phyloP scores from a whole-genome alignment of 2,888 invertebrate species.

The Cantharis flavilabris region DNA sequence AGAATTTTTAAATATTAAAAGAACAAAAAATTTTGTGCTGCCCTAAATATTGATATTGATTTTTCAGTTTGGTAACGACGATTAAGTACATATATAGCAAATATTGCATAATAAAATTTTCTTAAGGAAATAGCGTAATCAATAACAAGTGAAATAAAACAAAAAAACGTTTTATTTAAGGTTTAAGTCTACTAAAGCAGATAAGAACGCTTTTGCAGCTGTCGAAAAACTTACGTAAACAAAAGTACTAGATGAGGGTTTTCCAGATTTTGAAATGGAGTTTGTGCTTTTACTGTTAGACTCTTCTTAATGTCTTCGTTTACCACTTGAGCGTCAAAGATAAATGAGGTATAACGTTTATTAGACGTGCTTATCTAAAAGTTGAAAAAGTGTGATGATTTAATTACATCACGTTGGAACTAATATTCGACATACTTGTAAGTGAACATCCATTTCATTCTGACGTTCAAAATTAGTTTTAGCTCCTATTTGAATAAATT shows the following conservation, averaged over 20 bases:
- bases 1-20: too few relatives aligned
- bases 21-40: neutral
- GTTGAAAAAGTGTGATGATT: constrained; percentile 2
- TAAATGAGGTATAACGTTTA: constrained; percentile 42
- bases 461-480: constrained; percentile 50
- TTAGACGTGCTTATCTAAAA: constrained; percentile 51
- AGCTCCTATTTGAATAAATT: constrained; percentile 53
- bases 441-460: constrained; percentile 56
- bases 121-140: constrained; percentile 31
- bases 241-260: constrained; percentile 44
- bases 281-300: constrained; percentile 45
- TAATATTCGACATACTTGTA: constrained; percentile 43
- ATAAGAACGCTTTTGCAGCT: constrained; percentile 1
- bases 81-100: neutral
- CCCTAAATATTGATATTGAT: neutral
- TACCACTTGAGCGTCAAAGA: constrained; percentile 43
- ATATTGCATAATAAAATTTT: constrained; percentile 32
- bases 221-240: constrained; percentile 37
- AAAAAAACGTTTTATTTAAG: constrained; percentile 15
- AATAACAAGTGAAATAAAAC: constrained; percentile 20
- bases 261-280: constrained; percentile 50
- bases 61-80: constrained; percentile 36
- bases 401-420: neutral
- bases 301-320: constrained; percentile 40
- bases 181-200: constrained; percentile 9